Evolutionary conservation across 2,888 invertebrate genomes (phyloP).

Genomic region (Augochlorella aurata): DNA sequence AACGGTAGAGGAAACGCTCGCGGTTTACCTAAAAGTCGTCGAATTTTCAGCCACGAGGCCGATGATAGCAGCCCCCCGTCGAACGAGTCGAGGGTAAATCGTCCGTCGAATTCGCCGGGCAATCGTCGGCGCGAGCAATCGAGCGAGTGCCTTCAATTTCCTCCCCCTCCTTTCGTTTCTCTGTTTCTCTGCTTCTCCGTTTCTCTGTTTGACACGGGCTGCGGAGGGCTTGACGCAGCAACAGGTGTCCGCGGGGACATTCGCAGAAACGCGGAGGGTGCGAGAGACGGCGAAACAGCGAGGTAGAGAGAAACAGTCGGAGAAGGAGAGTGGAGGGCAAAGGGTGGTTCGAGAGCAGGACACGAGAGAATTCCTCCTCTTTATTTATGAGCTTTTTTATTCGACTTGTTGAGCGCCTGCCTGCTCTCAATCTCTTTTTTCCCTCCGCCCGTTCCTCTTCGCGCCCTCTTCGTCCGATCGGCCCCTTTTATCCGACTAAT

Average conservation of each 20-base stretch:
- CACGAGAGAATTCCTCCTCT: constrained; percentile 75
- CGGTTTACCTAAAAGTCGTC: neutral
- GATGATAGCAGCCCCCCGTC: neutral
- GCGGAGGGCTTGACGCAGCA: constrained; percentile 70
- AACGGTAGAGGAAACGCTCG: no score
- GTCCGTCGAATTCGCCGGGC: constrained; percentile 36
- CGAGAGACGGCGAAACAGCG: constrained; percentile 63
- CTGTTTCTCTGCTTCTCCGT: constrained; percentile 48
- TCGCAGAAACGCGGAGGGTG: constrained; percentile 79
- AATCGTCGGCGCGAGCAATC: constrained; percentile 56
- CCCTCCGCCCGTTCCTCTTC: constrained; percentile 27
- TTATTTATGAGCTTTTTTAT: constrained; percentile 82
- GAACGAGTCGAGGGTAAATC: constrained; percentile 29
- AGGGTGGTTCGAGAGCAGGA: constrained; percentile 67
- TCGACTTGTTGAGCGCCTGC: constrained; percentile 80
- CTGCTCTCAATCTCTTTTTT: constrained; percentile 46
- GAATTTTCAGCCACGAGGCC: no score
- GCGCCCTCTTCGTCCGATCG: constrained; percentile 27
- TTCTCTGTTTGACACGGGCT: constrained; percentile 62
- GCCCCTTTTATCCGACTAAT: constrained; percentile 24
- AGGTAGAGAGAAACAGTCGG: constrained; percentile 47
- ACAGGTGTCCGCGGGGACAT: constrained; percentile 82
- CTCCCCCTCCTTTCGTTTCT: constrained; percentile 51
- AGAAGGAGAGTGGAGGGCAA: constrained; percentile 53
- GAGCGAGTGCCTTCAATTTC: constrained; percentile 64